Evolutionary conservation across 2,113 vertebrate species (phyloP), one percentile per base, ranked within the genome.

Genomic region (Hemicordylus capensis): DNA sequence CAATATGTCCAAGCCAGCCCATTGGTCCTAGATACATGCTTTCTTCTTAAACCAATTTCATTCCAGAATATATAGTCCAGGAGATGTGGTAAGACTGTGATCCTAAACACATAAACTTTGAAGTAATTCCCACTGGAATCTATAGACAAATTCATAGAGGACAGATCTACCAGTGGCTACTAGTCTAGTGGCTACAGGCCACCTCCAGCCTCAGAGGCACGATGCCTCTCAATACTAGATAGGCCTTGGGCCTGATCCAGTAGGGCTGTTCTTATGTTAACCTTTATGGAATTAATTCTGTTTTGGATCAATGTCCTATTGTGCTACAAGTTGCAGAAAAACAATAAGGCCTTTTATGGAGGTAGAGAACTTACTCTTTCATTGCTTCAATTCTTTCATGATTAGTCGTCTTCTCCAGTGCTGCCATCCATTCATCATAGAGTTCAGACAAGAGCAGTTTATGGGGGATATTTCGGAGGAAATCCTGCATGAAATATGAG

Each of bases 381-480:
- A 99, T 84, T 86, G 97, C 96, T 72, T 95, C 90, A 5, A 89
- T 93, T 94, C 91, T 96, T 90, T 97, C 96, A 86, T 95, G 92
- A 51, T 91, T 75, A 1, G 79, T 94, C 79, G 93, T 91, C 39
- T 90, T 96, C 69, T 97, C 97, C 90, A 99, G 85, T 66, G 98
- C 97, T 0, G 63, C 72, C 93, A 98, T 98, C 98, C 99, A 99
- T 39, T 93, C 94, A 15, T 96, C 91, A 31, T 97, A 98, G 76
- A 97, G 96, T 28, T 98, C 95, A 1, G 95, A 94, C 2, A 94
- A 96, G 63, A 99, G 94, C 24, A 99, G 96, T 86, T 98, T 98
- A 81, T 94, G 95, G 2, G 99, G 99, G 90, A 99, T 98, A 3
- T 98, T 97, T 84, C 97, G 95, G 64, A 99, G 97, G 88, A 99